phyloP scores from a whole-genome alignment of 2,797 vertebrate species.

The Poecilia picta region DNA sequence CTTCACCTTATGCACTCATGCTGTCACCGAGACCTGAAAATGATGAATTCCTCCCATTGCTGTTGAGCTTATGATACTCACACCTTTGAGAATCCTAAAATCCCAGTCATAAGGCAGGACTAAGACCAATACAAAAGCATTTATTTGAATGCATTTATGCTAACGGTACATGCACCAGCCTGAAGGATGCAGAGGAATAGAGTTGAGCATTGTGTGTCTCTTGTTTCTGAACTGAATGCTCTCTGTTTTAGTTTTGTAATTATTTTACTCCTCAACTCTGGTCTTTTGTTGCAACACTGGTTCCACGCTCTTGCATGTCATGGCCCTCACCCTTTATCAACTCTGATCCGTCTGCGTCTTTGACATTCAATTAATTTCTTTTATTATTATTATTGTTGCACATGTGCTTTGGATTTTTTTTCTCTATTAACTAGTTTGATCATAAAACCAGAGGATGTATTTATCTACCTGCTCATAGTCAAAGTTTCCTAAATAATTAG shows the following conservation, averaged over 20 bases:
- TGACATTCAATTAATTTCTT: not conserved
- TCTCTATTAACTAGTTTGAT: not conserved
- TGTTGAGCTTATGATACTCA: not conserved
- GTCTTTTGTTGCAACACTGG: slow-evolving; percentile 31
- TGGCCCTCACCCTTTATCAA: slow-evolving; percentile 59
- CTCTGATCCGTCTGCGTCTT: slow-evolving; percentile 47
- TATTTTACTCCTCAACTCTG: slow-evolving; percentile 39
- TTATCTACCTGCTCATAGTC: slow-evolving; percentile 6
- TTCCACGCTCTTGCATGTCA: slow-evolving; percentile 40
- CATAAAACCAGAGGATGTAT: not conserved
- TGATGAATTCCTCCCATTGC: not conserved
- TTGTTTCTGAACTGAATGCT: slow-evolving; percentile 21
- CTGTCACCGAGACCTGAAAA: slow-evolving; percentile 10
- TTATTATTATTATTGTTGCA: not conserved
- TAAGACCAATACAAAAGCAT: not conserved
- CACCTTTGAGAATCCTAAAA: not conserved
- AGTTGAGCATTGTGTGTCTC: slow-evolving; percentile 22
- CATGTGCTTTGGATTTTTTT: not conserved
- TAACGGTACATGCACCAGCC: not conserved
- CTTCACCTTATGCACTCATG: slow-evolving; percentile 9
- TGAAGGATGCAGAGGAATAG: not conserved
- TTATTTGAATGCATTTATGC: not conserved
- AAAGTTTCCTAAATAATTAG: not conserved
- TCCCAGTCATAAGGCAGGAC: not conserved
- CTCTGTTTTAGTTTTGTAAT: slow-evolving; percentile 41